These are phyloP conservation scores for Plecturocebus donacophilus DNA, from an alignment of 2,113 vertebrate genomes.

Conservation along the genomic window DNA sequence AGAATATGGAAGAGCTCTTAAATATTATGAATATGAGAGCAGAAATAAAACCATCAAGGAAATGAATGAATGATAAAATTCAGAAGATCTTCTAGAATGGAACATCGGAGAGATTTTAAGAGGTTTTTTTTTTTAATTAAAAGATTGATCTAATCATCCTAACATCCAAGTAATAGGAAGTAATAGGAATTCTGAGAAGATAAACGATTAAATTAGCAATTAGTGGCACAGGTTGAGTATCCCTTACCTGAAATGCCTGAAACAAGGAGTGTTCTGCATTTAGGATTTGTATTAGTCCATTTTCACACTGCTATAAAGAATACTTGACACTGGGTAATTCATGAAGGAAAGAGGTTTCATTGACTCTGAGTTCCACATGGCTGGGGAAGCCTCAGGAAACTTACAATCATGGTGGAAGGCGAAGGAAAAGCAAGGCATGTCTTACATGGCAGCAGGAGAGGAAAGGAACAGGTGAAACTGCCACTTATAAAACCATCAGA, in stretches of 20 bases:
- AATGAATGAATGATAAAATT: background rate
- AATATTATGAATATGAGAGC: no score
- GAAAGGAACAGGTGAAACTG: no score
- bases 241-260: background rate
- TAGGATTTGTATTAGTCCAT: background rate
- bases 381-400: no score
- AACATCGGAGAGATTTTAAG: background rate
- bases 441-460: no score
- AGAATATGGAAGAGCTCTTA: background rate
- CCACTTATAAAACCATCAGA: no score
- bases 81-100: background rate
- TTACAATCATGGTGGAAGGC: no score
- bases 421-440: no score
- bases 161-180: background rate
- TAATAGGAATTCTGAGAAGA: background rate
- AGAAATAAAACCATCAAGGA: background rate
- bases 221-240: background rate
- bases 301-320: no score
- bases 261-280: background rate
- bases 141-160: background rate
- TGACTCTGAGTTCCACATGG: no score
- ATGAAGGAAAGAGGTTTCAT: no score
- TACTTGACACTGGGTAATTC: no score
- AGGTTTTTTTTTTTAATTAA: background rate
- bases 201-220: background rate